phyloP scores from a whole-genome alignment of 2,113 vertebrate genomes.

The Carassius gibelio region DNA sequence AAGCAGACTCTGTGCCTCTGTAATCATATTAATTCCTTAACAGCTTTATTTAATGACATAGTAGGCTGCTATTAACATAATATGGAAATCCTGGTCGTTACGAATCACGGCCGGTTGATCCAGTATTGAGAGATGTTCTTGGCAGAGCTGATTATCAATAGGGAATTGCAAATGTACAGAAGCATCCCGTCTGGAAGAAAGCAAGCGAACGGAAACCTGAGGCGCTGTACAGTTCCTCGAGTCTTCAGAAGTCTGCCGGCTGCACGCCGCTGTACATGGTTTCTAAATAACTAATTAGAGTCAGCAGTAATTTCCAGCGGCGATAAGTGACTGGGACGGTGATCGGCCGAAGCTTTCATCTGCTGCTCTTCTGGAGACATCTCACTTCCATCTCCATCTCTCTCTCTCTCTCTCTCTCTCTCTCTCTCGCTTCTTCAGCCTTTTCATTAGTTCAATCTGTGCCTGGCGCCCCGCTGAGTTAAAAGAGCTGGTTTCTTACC shows the following conservation, averaged over 20 bases:
- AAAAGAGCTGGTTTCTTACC: slow-evolving; percentile 34
- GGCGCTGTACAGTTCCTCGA: slow-evolving; percentile 36
- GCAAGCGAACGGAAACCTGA: slow-evolving; percentile 31
- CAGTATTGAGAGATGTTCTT: slow-evolving; percentile 65
- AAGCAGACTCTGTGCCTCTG: slow-evolving; percentile 59
- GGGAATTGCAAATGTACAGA: slow-evolving; percentile 57
- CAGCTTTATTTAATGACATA: slow-evolving; percentile 84
- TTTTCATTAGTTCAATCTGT: slow-evolving; percentile 66
- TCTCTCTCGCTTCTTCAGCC: slow-evolving; percentile 49
- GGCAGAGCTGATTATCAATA: slow-evolving; percentile 60
- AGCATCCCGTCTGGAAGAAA: slow-evolving; percentile 1
- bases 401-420: slow-evolving; percentile 45
- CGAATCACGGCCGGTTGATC: slow-evolving; percentile 57
- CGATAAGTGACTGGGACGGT: slow-evolving; percentile 67
- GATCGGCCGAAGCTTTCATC: slow-evolving; percentile 46
- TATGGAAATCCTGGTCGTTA: slow-evolving; percentile 81
- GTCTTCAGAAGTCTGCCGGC: slow-evolving; percentile 55
- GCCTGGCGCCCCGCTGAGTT: slow-evolving; percentile 45
- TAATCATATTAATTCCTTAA: slow-evolving; percentile 76
- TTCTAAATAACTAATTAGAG: slow-evolving; percentile 78
- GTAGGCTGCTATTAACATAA: slow-evolving; percentile 77
- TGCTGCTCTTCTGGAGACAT: slow-evolving; percentile 49
- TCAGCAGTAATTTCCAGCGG: slow-evolving; percentile 51
- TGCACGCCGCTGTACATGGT: slow-evolving; percentile 60
- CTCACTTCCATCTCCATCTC: slow-evolving; percentile 36